Evolutionary conservation across 2,113 vertebrate species (phyloP).

Genomic region (Pungitius pungitius): DNA sequence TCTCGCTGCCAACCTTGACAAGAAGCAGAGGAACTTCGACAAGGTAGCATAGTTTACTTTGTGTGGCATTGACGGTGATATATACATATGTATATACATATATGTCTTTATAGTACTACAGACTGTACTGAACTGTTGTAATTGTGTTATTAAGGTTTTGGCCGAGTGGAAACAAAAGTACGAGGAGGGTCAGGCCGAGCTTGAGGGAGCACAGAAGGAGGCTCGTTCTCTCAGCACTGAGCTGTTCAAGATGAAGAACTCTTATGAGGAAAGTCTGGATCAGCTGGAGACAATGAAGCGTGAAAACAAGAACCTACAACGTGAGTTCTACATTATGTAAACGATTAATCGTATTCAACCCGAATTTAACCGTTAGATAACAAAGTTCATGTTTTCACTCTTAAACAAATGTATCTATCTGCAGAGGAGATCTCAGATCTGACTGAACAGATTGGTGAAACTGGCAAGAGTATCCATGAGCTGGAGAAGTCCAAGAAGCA

Average conservation of each 20-base stretch:
- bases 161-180: too few species aligned
- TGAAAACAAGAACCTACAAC: too few species aligned
- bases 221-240: constrained; percentile 70
- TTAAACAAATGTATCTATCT: constrained; percentile 4
- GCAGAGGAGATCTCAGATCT: constrained; percentile 72
- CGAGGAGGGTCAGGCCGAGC: too few species aligned
- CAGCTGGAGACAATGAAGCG: constrained; percentile 42
- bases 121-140: not conserved
- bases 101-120: not conserved
- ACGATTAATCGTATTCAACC: not conserved
- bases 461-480: constrained; percentile 70
- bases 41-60: constrained; percentile 46
- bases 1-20: constrained; percentile 50
- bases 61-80: not conserved
- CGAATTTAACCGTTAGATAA: not conserved
- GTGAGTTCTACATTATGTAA: not conserved
- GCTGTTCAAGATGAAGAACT: constrained; percentile 88
- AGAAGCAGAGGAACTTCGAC: constrained; percentile 72
- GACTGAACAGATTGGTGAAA: constrained; percentile 71
- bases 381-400: too few species aligned
- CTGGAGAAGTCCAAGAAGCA: constrained; percentile 69
- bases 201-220: constrained; percentile 79
- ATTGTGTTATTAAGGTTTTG: not conserved
- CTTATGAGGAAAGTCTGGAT: constrained; percentile 80
- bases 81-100: not conserved